phyloP scores from a whole-genome alignment of 2,797 vertebrate species.

The Yasuhikotakia modesta region DNA sequence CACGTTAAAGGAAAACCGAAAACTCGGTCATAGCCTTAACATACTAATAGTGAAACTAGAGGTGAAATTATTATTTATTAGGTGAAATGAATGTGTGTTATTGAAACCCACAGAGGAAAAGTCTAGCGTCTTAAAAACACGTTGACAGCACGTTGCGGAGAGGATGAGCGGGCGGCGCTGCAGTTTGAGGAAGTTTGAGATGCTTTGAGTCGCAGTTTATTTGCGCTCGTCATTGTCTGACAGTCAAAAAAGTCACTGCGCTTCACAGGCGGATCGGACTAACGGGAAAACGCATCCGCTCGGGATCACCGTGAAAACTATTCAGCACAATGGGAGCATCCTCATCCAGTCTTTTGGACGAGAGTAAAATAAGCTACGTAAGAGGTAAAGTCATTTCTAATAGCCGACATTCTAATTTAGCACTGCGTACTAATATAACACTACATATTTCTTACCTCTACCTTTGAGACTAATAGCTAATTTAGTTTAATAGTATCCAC shows the following conservation, averaged over 20 bases:
- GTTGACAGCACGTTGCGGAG: constrained; percentile 10
- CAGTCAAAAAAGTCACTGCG: constrained; percentile 28
- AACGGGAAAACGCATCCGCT: constrained; percentile 19
- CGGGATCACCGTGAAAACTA: constrained; percentile 20
- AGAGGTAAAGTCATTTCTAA: constrained; percentile 74
- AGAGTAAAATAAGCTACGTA: constrained; percentile 82
- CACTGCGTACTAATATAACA: background rate
- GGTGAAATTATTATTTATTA: background rate
- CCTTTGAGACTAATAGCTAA: background rate
- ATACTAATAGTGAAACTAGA: background rate
- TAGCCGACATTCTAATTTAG: background rate
- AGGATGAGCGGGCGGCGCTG: constrained; percentile 53
- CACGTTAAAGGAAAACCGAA: background rate
- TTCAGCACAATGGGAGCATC: constrained; percentile 79
- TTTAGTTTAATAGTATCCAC: background rate
- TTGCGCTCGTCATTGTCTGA: constrained; percentile 39
- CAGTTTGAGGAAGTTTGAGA: constrained; percentile 45
- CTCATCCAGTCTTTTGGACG: constrained; percentile 83
- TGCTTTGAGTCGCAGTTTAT: constrained; percentile 13
- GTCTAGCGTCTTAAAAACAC: background rate
- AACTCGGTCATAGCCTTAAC: background rate
- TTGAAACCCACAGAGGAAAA: background rate
- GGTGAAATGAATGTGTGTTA: too few species aligned
- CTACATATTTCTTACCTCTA: background rate
- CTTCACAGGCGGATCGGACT: background rate